A percentile compares a stretch with the other conserved stretches of the same genome.
Conservation (phyloP, 1,140 invertebrate genomes). For the Lerema accius region DNA sequence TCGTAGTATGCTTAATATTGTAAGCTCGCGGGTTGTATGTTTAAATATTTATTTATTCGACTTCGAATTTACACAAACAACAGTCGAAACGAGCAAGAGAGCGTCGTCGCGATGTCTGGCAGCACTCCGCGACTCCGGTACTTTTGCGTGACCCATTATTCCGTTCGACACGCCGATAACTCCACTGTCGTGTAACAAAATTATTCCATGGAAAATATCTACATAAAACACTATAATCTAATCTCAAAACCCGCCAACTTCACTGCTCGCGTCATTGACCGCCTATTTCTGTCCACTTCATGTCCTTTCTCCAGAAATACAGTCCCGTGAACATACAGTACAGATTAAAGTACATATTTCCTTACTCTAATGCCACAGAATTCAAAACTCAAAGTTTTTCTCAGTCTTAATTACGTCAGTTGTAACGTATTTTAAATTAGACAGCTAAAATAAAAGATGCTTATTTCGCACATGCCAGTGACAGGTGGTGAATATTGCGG, state of each 20-base stretch:
- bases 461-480: too few species aligned
- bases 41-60: too few species aligned
- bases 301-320: constrained; percentile 74
- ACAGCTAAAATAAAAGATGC: background rate
- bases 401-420: background rate
- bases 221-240: constrained; percentile 29
- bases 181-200: constrained; percentile 25
- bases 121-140: constrained; percentile 12
- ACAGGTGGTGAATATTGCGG: background rate
- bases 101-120: constrained; percentile 49
- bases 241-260: constrained; percentile 39
- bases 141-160: constrained; percentile 42
- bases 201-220: constrained; percentile 28
- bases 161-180: constrained; percentile 40
- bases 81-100: constrained; percentile 17
- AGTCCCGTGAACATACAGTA: constrained; percentile 38
- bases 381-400: constrained; percentile 9
- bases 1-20: too few species aligned
- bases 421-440: background rate
- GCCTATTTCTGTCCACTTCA: constrained; percentile 60
- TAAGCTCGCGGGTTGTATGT: too few species aligned
- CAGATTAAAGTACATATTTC: constrained; percentile 18
- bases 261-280: constrained; percentile 61
- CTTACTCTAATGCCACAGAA: constrained; percentile 6
- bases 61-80: constrained; percentile 25